A percentile compares a stretch with the other conserved stretches of the same genome.
phyloP scores from a whole-genome alignment of 2,113 vertebrate genomes.

The Eulemur rufifrons region DNA sequence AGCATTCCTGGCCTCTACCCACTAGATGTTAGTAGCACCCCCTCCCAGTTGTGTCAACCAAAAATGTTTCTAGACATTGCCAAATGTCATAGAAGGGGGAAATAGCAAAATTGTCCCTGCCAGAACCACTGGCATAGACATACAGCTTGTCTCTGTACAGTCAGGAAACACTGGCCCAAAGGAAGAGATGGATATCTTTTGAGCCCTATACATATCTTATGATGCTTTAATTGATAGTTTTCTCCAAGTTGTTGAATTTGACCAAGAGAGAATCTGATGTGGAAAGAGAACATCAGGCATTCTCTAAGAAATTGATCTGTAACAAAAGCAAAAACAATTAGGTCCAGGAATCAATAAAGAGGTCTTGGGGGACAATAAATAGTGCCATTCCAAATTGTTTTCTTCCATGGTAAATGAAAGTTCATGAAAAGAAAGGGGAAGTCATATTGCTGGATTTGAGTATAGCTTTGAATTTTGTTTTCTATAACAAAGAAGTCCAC shows the following conservation, averaged over 20 bases:
- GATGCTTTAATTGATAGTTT: background rate
- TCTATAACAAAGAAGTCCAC: background rate
- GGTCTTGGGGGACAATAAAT: background rate
- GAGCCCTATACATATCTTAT: background rate
- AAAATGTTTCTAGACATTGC: background rate
- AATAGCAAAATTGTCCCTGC: background rate
- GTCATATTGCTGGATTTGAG: background rate
- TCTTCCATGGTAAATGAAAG: background rate
- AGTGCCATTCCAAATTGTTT: background rate
- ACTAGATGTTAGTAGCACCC: background rate
- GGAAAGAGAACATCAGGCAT: background rate
- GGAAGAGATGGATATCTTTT: background rate
- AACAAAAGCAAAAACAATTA: background rate
- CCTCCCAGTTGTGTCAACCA: background rate
- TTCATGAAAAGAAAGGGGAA: background rate
- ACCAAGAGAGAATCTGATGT: background rate
- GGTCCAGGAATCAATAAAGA: background rate
- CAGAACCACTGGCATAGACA: background rate
- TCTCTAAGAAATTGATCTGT: conserved; percentile 1
- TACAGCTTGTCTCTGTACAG: background rate
- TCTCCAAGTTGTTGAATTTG: conserved; percentile 5
- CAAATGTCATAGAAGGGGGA: background rate
- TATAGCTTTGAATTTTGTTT: conserved; percentile 30
- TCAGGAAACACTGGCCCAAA: background rate
- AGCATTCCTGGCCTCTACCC: background rate